These are phyloP conservation scores for Vesta saturnalis DNA, from an alignment of 2,888 invertebrate genomes.

Conservation along the genomic window DNA sequence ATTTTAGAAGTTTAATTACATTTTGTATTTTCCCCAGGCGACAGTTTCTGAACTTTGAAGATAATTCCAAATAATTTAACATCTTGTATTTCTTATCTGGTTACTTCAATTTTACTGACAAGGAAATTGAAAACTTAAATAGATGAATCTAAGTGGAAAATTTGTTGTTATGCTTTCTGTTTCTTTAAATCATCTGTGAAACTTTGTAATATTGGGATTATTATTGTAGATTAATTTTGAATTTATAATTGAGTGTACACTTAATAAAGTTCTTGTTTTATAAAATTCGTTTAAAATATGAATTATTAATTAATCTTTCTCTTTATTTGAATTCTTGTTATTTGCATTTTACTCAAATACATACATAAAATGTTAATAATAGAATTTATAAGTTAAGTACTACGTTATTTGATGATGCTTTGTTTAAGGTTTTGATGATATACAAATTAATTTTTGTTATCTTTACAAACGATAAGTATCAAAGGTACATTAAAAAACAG, in stretches of 20 bases:
- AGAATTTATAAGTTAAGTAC: neutral
- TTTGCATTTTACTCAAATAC: conserved; percentile 10
- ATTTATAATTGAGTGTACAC: conserved; percentile 23
- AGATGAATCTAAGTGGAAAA: conserved; percentile 28
- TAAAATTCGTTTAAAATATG: conserved; percentile 23
- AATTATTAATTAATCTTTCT: conserved; percentile 22
- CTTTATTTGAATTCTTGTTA: conserved; percentile 4
- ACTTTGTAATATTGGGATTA: conserved; percentile 23
- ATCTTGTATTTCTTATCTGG: conserved; percentile 14
- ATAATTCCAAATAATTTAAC: conserved; percentile 17
- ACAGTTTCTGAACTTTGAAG: conserved; percentile 10
- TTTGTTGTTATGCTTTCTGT: conserved; percentile 19
- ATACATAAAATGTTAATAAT: neutral
- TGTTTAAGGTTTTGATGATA: no score
- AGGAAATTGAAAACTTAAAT: conserved; percentile 27
- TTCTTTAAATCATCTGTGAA: conserved; percentile 15
- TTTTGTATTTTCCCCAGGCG: neutral
- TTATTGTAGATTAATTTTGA: conserved; percentile 21
- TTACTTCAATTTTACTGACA: conserved; percentile 12
- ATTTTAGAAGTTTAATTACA: conserved; percentile 1
- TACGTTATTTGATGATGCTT: no score
- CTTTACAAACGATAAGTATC: no score
- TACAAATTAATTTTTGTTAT: no score
- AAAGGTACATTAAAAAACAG: no score
- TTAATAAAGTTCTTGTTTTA: conserved; percentile 21